Base-by-base conservation (phyloP, 2,797 vertebrate species). In the Aldrovandia affinis region DNA sequence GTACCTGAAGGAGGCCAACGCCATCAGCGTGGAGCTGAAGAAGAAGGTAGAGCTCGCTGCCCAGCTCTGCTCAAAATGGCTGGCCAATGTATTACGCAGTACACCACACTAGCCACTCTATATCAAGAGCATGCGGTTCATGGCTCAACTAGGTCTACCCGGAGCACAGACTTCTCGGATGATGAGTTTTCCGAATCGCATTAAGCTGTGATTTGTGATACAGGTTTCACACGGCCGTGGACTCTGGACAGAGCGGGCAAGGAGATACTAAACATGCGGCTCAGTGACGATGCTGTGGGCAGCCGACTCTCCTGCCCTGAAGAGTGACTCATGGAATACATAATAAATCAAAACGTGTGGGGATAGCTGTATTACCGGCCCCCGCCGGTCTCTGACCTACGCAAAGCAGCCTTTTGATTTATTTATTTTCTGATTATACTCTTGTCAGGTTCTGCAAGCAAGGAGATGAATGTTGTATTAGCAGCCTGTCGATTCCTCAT, bases 11-110 rank as follows among this genome's bases (percentile, higher is more conserved):
- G 98, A 99, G 92, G 97, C 98, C 89, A 99, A 98, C 22, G 98
- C 98, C 36, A 98, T 99, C 90, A 99, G 98, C 1, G 98, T 99
- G 87, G 98, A 99, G 68, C 93, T 99, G 39, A 99, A 99, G 94
- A 99, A 99, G 90, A 99, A 98, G 96, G 98, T 99, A 93, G 3
- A 2, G 42, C 3, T 52, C 30, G 12, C 36, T n/a, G 42, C 33
- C 36, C 30, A 10, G 1, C 30, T 33, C 50, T 73, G 3, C 44
- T 10, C 22, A 81, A 42, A 59, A 22, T 36, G 39, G 50, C 52
- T 42, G 25, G 52, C 61, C 30, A 68, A n/a, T 10, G 4, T 3
- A 54, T 70, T 52, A 28, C 28, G 9, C 65, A 18, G 30, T 22
- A 39, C 39, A 3, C 5, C 18, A 39, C 18, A 5, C 33, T 39